A percentile compares a stretch with the other conserved stretches of the same genome.
phyloP scores from a whole-genome alignment of 2,888 invertebrate genomes.

The Nomada lathburiana region DNA sequence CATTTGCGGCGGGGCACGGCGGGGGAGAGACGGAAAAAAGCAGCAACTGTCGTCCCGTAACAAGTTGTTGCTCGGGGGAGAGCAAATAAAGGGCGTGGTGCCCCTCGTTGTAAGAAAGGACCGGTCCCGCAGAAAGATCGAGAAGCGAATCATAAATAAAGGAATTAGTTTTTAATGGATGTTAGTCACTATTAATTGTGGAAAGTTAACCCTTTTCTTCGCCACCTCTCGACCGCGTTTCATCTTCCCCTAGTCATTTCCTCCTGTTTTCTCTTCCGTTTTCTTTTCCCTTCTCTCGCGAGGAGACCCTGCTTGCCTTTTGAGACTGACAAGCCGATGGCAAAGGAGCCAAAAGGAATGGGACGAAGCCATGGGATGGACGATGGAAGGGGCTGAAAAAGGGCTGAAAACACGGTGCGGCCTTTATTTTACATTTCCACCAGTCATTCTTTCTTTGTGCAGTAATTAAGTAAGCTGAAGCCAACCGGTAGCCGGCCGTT shows the following conservation, averaged over 20 bases:
- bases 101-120: conserved; percentile 46
- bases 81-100: conserved; percentile 72
- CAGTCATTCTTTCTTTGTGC: conserved; percentile 73
- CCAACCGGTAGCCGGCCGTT: conserved; percentile 69
- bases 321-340: conserved; percentile 71
- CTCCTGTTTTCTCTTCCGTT: background rate
- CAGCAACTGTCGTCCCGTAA: conserved; percentile 74
- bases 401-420: conserved; percentile 71
- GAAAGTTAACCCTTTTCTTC: conserved; percentile 75
- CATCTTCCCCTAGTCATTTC: conserved; percentile 16
- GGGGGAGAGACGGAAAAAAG: conserved; percentile 50
- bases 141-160: conserved; percentile 75
- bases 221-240: conserved; percentile 17
- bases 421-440: conserved; percentile 76
- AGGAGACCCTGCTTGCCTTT: conserved; percentile 70
- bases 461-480: conserved; percentile 75
- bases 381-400: conserved; percentile 60
- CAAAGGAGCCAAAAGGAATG: conserved; percentile 54
- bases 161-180: conserved; percentile 79
- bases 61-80: conserved; percentile 71
- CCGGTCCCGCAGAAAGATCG: conserved; percentile 63
- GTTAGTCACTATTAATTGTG: conserved; percentile 79
- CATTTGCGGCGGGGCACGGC: conserved; percentile 70
- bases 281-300: conserved; percentile 42
- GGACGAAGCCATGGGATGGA: conserved; percentile 47